Base-by-base conservation (phyloP, 2,797 vertebrate species). In the Triplophysa bombifrons region DNA sequence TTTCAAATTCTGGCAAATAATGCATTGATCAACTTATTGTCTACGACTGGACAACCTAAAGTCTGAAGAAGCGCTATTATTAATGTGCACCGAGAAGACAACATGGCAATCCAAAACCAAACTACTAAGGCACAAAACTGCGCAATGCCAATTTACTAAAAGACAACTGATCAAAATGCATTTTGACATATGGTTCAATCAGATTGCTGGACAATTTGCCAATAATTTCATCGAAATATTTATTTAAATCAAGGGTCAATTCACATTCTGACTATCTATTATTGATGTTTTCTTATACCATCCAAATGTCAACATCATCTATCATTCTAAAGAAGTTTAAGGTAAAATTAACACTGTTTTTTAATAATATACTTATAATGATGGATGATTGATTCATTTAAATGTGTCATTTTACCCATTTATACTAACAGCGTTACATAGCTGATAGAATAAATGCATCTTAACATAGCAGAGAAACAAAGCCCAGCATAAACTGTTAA, bases 401-500 rank as follows among this genome's bases (percentile, higher is more conserved):
- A 38, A 38, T 38, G 34, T 38, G 34, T 38, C 34, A 38, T 38
- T 38, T 38, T 38, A 1, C 1, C 34, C 34, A 38, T 38, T 38
- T 38, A 38, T 38, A 41, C 41, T 14, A 66, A 55, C 16, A 17
- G 65, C 19, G 48, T 19, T 41, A 63, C n/a, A 50, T 22, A 69
- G 48, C 75, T 68, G 19, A 68, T 20, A 22, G 38, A 71, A 60
- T 25, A 60, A 72, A 44, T 11, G 46, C 1, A 58, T 56, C 38
- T 55, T 67, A 58, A 53, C 4, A 16, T 72, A 53, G 48, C 46
- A 70, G 22, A 27, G 22, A 73, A 81, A 76, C 70, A 82, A 63
- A 82, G 70, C 69, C 20, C 41, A 51, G 77, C 19, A 27, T 48
- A 71, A 56, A 20, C 13, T 10, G 8, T 56, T 51, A 38, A 77